A percentile compares a stretch with the other conserved stretches of the same genome.
These are phyloP conservation scores for Stegostoma tigrinum DNA, from an alignment of 2,113 vertebrate genomes.

Conservation along the genomic window DNA sequence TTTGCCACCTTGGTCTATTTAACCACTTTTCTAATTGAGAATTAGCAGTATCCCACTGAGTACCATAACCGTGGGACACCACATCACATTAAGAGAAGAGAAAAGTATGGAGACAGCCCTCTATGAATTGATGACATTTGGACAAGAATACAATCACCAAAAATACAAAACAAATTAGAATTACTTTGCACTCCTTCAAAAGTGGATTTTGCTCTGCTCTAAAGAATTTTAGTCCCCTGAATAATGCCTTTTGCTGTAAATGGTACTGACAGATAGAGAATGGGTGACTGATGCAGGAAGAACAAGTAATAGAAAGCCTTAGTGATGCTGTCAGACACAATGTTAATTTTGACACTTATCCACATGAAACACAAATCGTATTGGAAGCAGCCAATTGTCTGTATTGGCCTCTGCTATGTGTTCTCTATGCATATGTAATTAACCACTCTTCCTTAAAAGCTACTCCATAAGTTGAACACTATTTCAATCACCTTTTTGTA, in stretches of 20 bases:
- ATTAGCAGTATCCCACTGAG: neutral
- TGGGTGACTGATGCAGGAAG: slow-evolving; percentile 43
- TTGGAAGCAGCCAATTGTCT: slow-evolving; percentile 1
- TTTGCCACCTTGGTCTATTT: neutral
- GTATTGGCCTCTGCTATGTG: neutral
- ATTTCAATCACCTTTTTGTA: neutral
- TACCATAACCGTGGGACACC: neutral
- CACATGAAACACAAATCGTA: neutral
- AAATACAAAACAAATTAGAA: neutral
- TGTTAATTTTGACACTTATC: slow-evolving; percentile 37
- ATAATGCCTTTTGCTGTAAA: slow-evolving; percentile 52
- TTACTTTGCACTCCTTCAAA: neutral
- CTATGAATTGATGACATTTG: neutral
- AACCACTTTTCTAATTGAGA: neutral
- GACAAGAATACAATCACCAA: neutral
- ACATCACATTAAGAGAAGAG: neutral
- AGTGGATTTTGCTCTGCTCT: neutral
- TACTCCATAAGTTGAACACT: neutral
- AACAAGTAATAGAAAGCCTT: slow-evolving; percentile 31
- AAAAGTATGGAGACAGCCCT: neutral
- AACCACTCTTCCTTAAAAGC: neutral
- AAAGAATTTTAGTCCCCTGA: slow-evolving; percentile 43
- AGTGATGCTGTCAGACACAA: slow-evolving; percentile 30
- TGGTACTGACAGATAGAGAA: slow-evolving; percentile 48
- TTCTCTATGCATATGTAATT: neutral